Conservation (phyloP, 2,888 invertebrate genomes). For the Thymelicus lineola region DNA sequence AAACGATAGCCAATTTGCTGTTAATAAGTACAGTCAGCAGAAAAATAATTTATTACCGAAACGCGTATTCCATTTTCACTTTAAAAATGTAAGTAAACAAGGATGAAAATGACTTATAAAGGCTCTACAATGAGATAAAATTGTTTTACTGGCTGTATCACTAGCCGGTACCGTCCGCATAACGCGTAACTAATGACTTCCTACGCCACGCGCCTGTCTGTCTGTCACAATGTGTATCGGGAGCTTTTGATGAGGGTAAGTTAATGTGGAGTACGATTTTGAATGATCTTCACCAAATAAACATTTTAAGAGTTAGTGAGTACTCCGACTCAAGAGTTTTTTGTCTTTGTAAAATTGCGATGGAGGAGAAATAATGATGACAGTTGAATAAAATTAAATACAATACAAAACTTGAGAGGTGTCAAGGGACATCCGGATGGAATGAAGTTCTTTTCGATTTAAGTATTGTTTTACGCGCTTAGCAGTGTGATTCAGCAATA, state of each 20-base stretch:
- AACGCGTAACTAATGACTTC: slow-evolving; percentile 56
- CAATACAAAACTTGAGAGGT: too few species aligned
- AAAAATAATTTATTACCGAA: background rate
- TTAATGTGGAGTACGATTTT: slow-evolving; percentile 6
- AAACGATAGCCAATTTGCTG: slow-evolving; percentile 43
- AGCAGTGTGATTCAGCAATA: too few species aligned
- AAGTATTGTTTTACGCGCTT: too few species aligned
- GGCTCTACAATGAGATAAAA: background rate
- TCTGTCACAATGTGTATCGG: slow-evolving; percentile 53
- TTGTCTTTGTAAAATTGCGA: too few species aligned
- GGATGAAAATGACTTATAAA: background rate
- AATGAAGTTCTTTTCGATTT: too few species aligned
- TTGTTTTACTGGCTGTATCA: slow-evolving; percentile 30
- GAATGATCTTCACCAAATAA: too few species aligned
- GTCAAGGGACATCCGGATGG: too few species aligned
- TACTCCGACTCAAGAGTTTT: too few species aligned
- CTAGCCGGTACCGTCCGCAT: slow-evolving; percentile 43
- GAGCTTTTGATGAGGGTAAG: slow-evolving; percentile 44
- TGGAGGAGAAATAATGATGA: too few species aligned
- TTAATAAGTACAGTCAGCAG: slow-evolving; percentile 40
- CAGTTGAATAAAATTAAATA: too few species aligned
- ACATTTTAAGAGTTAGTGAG: too few species aligned
- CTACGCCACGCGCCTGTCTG: slow-evolving; percentile 54
- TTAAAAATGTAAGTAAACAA: background rate
- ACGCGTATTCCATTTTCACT: background rate